A percentile compares a stretch with the other conserved stretches of the same genome.
Evolutionary conservation across 2,797 vertebrate genomes (phyloP).

Genomic region (Alosa sapidissima): DNA sequence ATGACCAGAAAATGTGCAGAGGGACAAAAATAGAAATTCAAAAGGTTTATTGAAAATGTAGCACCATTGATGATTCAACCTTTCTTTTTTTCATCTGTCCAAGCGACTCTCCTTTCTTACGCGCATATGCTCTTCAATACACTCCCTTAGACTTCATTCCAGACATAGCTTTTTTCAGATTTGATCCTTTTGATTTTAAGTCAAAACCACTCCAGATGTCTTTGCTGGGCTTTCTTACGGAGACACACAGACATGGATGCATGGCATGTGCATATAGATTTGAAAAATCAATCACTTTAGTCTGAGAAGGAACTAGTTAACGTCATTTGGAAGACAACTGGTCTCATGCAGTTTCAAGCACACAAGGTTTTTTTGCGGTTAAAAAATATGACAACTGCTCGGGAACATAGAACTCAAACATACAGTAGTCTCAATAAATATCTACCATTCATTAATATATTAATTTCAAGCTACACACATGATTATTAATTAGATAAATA

Average conservation of each 20-base stretch:
- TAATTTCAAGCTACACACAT: constrained; percentile 58
- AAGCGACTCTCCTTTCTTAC: not conserved
- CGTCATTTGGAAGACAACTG: constrained; percentile 11
- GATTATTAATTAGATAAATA: constrained; percentile 66
- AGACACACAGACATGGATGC: not conserved
- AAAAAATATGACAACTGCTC: constrained; percentile 51
- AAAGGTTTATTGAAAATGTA: constrained; percentile 27
- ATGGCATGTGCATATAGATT: not conserved
- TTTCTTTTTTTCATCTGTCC: not conserved
- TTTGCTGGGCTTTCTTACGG: not conserved
- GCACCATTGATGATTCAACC: constrained; percentile 13
- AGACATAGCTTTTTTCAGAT: not conserved
- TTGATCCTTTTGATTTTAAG: not conserved
- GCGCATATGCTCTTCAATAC: not conserved
- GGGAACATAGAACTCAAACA: constrained; percentile 52
- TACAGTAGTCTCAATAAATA: constrained; percentile 34
- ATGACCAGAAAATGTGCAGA: constrained; percentile 10
- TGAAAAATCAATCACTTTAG: not conserved
- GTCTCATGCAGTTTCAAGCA: constrained; percentile 66
- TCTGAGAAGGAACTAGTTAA: constrained; percentile 4
- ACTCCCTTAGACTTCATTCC: not conserved
- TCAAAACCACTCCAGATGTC: not conserved
- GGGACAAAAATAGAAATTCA: constrained; percentile 26
- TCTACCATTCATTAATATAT: constrained; percentile 47
- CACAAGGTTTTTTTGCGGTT: constrained; percentile 51